phyloP scores from a whole-genome alignment of 2,888 invertebrate species.

The Drosophila fulvimacula region DNA sequence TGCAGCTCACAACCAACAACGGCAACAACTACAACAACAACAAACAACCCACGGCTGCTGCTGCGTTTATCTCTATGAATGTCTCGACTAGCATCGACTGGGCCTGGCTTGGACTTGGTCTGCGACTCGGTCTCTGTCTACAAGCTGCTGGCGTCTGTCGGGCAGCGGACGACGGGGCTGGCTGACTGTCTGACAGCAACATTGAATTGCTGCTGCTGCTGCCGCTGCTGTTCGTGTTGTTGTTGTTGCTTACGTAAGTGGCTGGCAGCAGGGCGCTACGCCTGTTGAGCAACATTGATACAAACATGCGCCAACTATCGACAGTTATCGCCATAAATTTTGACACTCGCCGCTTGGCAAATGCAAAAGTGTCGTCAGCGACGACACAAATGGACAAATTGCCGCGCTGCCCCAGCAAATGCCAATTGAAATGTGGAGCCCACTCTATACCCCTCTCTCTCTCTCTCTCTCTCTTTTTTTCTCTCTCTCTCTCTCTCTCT shows the following conservation, averaged over 20 bases:
- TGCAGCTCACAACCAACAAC: slow-evolving; percentile 34
- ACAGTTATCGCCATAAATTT: slow-evolving; percentile 82
- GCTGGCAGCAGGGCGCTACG: slow-evolving; percentile 64
- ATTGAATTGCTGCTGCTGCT: slow-evolving; percentile 62
- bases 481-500: slow-evolving; percentile 1
- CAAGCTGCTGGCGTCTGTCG: slow-evolving; percentile 32
- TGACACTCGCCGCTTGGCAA: slow-evolving; percentile 71
- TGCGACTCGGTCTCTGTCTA: slow-evolving; percentile 18
- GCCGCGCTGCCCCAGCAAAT: slow-evolving; percentile 27
- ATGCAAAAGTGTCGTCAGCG: slow-evolving; percentile 76
- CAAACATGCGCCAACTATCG: slow-evolving; percentile 70
- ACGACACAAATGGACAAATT: slow-evolving; percentile 72
- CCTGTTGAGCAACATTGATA: slow-evolving; percentile 71
- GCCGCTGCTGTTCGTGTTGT: slow-evolving; percentile 30
- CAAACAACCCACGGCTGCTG: slow-evolving; percentile 63
- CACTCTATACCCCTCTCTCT: background rate
- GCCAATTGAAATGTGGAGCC: slow-evolving; percentile 56
- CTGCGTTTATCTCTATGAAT: slow-evolving; percentile 72
- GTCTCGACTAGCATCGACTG: slow-evolving; percentile 58
- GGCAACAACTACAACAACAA: slow-evolving; percentile 30
- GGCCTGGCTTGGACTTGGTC: slow-evolving; percentile 44
- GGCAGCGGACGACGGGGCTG: slow-evolving; percentile 46
- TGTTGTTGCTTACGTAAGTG: slow-evolving; percentile 61
- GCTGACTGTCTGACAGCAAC: slow-evolving; percentile 60
- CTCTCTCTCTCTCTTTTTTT: slow-evolving; percentile 8